phyloP scores from a whole-genome alignment of 2,888 invertebrate genomes.

The Tipula confusa region DNA sequence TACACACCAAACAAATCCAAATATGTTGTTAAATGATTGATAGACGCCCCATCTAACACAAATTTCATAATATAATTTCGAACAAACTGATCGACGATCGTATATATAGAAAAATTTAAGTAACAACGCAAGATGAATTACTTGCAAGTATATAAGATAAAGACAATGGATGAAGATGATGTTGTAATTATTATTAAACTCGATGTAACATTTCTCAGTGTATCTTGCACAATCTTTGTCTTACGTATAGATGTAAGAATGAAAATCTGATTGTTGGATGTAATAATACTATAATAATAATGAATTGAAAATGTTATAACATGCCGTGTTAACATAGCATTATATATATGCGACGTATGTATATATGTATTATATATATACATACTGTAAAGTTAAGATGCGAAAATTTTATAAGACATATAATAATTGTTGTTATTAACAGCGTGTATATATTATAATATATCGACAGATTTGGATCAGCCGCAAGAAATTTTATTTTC shows the following conservation, averaged over 20 bases:
- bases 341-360: neutral
- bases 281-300: neutral
- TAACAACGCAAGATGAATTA: neutral
- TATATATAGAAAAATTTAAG: neutral
- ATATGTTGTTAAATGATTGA: neutral
- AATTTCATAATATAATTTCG: neutral
- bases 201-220: neutral
- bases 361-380: neutral
- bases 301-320: neutral
- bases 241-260: neutral
- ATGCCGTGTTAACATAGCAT: neutral
- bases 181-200: neutral
- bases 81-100: neutral
- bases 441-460: too few species aligned
- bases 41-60: neutral
- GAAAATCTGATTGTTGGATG: neutral
- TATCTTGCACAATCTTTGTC: neutral
- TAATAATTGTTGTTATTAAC: neutral
- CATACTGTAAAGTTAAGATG: neutral
- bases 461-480: neutral
- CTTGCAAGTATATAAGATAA: neutral
- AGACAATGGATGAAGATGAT: neutral
- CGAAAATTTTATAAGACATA: neutral
- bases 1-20: neutral
- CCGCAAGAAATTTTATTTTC: neutral